A percentile compares a stretch with the other conserved stretches of the same genome.
Evolutionary conservation across 2,888 invertebrate species (phyloP).

Genomic region (Drosophila paucipuncta): DNA sequence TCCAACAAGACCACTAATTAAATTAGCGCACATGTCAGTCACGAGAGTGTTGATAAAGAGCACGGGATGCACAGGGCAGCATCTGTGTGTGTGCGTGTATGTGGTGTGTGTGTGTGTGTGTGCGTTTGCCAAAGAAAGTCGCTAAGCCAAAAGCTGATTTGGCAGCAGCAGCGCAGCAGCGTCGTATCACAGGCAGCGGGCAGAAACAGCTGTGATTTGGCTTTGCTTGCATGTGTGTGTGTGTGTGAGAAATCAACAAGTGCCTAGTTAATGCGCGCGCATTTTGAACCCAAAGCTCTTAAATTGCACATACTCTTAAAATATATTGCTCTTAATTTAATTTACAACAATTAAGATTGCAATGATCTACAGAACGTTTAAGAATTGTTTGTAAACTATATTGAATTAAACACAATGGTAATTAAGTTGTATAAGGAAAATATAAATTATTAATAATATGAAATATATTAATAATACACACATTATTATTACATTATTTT

Average conservation of each 20-base stretch:
- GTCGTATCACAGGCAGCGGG: slow-evolving; percentile 39
- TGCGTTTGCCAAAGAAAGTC: slow-evolving; percentile 26
- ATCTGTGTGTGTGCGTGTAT: slow-evolving; percentile 4
- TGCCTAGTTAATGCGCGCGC: slow-evolving; percentile 71
- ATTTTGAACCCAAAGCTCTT: slow-evolving; percentile 25
- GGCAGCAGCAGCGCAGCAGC: slow-evolving; percentile 19
- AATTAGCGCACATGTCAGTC: slow-evolving; percentile 72
- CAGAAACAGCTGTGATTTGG: slow-evolving; percentile 62
- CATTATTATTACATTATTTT: neutral
- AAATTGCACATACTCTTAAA: slow-evolving; percentile 35
- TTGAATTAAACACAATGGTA: neutral
- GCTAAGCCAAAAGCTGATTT: slow-evolving; percentile 16
- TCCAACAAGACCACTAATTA: slow-evolving; percentile 68
- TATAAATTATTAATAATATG: neutral
- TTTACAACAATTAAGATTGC: slow-evolving; percentile 2
- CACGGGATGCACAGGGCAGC: slow-evolving; percentile 4
- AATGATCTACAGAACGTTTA: neutral
- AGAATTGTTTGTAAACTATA: neutral
- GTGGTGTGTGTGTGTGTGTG: neutral
- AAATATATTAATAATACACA: neutral
- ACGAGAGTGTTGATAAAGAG: slow-evolving; percentile 37
- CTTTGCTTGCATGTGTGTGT: slow-evolving; percentile 6
- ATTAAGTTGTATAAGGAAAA: neutral
- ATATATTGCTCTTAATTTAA: slow-evolving; percentile 29
- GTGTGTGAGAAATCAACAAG: slow-evolving; percentile 70